These are phyloP conservation scores for Crossocerus cetratus DNA, from an alignment of 2,888 invertebrate genomes.

Conservation along the genomic window DNA sequence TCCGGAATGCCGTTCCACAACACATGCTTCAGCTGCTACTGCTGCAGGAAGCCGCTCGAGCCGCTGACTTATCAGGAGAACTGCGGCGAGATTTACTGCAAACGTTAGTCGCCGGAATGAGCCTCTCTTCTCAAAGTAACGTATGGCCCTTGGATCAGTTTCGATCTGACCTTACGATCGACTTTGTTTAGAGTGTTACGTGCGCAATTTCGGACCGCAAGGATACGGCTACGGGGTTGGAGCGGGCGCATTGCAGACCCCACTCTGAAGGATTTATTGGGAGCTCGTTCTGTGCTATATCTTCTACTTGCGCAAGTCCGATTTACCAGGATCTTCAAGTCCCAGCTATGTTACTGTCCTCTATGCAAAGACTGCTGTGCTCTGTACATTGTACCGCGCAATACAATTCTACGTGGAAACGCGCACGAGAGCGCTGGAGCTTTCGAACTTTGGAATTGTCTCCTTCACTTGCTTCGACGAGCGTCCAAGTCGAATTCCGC, in stretches of 20 bases:
- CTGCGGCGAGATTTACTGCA: conserved; percentile 79
- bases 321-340: conserved; percentile 4
- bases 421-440: too few relatives aligned
- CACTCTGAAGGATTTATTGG: conserved; percentile 54
- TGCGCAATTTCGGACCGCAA: conserved; percentile 77
- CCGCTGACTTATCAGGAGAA: conserved; percentile 77
- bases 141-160: too few relatives aligned
- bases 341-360: too few relatives aligned
- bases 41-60: conserved; percentile 78
- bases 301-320: conserved; percentile 4
- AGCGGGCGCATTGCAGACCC: conserved; percentile 70
- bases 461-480: too few relatives aligned
- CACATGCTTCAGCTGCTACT: conserved; percentile 78
- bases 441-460: too few relatives aligned
- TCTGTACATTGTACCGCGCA: too few relatives aligned
- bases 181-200: conserved; percentile 75
- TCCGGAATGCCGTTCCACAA: conserved; percentile 78
- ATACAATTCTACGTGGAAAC: too few relatives aligned
- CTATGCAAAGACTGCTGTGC: too few relatives aligned
- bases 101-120: conserved; percentile 73
- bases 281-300: not conserved
- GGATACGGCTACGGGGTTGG: conserved; percentile 77
- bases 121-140: too few relatives aligned
- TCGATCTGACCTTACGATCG: not conserved
- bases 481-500: too few relatives aligned